Conservation (phyloP, 2,797 vertebrate species). For the Galagoides demidoff region DNA sequence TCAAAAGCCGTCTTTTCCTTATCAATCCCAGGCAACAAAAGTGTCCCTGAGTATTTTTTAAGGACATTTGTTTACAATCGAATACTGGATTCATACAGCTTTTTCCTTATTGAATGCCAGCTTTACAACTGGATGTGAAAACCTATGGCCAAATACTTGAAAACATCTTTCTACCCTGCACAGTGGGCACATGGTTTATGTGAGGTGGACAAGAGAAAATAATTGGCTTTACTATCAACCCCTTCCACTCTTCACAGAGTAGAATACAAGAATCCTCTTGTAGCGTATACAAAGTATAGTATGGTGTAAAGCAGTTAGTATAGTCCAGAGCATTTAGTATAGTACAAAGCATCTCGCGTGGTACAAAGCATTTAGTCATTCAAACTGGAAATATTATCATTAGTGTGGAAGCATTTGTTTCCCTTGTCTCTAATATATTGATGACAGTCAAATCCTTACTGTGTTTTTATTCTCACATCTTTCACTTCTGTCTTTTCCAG, state of each 20-base stretch:
- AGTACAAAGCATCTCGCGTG: too few species aligned
- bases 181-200: background rate
- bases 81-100: background rate
- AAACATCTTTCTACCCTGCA: background rate
- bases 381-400: background rate
- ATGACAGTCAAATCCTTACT: background rate
- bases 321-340: too few species aligned
- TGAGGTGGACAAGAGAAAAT: background rate
- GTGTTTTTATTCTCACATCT: background rate
- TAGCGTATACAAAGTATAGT: too few species aligned
- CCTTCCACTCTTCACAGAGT: background rate
- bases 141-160: constrained; percentile 53
- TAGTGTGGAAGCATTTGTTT: background rate
- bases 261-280: too few species aligned
- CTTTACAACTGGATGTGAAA: constrained; percentile 30
- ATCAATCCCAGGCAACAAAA: background rate
- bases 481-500: background rate
- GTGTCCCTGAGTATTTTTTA: constrained; percentile 1
- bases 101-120: constrained; percentile 15
- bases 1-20: constrained; percentile 9
- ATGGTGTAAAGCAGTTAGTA: too few species aligned
- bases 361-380: background rate
- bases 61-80: background rate
- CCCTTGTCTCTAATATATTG: background rate
- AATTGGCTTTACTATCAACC: background rate